Percentiles rank a stretch among this genome's conserved stretches.
Conservation (phyloP, 2,113 vertebrate genomes). For the Alligator mississippiensis region DNA sequence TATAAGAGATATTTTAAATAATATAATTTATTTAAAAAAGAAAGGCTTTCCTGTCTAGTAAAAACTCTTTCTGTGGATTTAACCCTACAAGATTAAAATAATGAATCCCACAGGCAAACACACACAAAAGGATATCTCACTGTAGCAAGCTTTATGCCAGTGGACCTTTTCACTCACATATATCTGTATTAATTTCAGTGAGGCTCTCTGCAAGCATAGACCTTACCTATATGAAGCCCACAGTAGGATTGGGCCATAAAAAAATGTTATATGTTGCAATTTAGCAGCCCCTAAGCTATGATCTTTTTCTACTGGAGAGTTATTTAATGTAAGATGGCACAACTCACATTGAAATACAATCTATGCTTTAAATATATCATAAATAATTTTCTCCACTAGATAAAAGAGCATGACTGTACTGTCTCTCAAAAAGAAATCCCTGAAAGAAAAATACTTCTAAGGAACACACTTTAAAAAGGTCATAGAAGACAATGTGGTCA, state of each 20-base stretch:
- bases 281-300: neutral
- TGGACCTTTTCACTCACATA: neutral
- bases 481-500: too few species aligned
- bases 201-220: neutral
- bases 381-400: neutral
- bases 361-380: neutral
- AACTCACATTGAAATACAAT: neutral
- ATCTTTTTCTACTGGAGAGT: neutral
- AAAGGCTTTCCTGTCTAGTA: neutral
- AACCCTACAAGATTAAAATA: neutral
- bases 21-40: neutral
- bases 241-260: neutral
- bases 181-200: neutral
- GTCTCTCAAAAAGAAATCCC: neutral
- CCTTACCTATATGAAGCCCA: too few species aligned
- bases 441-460: neutral
- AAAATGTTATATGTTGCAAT: neutral
- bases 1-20: neutral
- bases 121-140: neutral
- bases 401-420: neutral
- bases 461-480: neutral
- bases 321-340: neutral
- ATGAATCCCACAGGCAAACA: neutral
- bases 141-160: neutral
- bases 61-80: too few species aligned